Evolutionary conservation across 1,140 invertebrate species (phyloP).

Genomic region (Zaprionus taronus): DNA sequence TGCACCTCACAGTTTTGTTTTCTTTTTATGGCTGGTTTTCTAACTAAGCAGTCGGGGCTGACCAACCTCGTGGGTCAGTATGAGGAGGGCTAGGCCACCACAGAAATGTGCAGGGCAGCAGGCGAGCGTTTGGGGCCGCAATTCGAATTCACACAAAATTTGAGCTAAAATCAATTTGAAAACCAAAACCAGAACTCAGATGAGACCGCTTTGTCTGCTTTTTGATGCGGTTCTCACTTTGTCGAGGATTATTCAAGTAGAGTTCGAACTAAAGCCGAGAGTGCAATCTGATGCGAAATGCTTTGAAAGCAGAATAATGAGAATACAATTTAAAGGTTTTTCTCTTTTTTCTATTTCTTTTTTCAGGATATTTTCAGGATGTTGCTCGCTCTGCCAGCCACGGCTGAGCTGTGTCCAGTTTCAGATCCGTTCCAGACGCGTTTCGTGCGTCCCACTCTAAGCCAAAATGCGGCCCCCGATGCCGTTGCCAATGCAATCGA

Average conservation of each 20-base stretch:
- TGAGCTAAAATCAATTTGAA: conserved; percentile 30
- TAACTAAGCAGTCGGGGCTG: conserved; percentile 21
- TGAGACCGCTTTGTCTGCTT: conserved; percentile 1
- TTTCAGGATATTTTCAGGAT: conserved; percentile 50
- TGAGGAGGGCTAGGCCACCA: not conserved
- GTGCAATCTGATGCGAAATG: not conserved
- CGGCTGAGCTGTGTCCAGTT: conserved; percentile 58
- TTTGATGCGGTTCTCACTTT: conserved; percentile 7
- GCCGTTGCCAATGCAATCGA: conserved; percentile 50
- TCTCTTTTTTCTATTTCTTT: not conserved
- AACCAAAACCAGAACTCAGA: conserved; percentile 12
- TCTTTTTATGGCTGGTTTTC: conserved; percentile 11
- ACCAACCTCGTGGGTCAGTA: not conserved
- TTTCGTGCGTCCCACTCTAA: conserved; percentile 8
- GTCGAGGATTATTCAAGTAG: not conserved
- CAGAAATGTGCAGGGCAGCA: conserved; percentile 8
- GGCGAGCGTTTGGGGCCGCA: conserved; percentile 1
- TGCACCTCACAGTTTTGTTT: not conserved
- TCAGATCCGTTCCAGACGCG: not conserved
- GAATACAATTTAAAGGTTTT: not conserved
- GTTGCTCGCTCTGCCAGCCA: conserved; percentile 53
- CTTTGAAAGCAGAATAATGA: not conserved
- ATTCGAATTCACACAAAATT: conserved; percentile 2
- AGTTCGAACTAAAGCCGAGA: not conserved
- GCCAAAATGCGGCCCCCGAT: conserved; percentile 73